Conservation (phyloP, 2,113 vertebrate genomes). For the Larimichthys polyactis region DNA sequence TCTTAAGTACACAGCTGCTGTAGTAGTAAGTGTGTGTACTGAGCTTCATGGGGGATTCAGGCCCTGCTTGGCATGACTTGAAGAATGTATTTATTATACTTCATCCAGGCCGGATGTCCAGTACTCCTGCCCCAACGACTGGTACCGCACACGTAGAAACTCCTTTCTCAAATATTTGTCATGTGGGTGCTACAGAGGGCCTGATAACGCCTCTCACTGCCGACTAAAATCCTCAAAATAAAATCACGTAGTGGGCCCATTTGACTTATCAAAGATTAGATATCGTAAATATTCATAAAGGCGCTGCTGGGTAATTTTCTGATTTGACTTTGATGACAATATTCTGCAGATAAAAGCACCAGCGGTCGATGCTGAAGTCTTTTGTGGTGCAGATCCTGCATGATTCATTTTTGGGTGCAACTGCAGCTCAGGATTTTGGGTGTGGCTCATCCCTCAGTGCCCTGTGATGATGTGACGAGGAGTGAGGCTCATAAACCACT, state of each 20-base stretch:
- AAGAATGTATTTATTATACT: constrained; percentile 15
- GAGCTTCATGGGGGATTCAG: constrained; percentile 12
- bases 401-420: constrained; percentile 51
- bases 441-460: constrained; percentile 49
- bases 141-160: constrained; percentile 21
- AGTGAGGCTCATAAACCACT: not conserved
- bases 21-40: not conserved
- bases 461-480: not conserved
- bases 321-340: not conserved
- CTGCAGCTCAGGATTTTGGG: constrained; percentile 57
- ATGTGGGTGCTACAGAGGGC: constrained; percentile 56
- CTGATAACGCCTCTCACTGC: constrained; percentile 41
- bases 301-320: not conserved
- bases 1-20: constrained; percentile 1
- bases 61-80: not conserved
- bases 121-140: not conserved
- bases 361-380: not conserved
- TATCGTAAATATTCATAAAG: not conserved
- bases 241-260: constrained; percentile 5
- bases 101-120: constrained; percentile 23
- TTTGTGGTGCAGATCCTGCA: constrained; percentile 40
- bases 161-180: constrained; percentile 81
- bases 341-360: not conserved
- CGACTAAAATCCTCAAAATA: constrained; percentile 10
- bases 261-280: constrained; percentile 14